Conservation (phyloP, 2,797 vertebrate species). For the Steatocranus sp. region DNA sequence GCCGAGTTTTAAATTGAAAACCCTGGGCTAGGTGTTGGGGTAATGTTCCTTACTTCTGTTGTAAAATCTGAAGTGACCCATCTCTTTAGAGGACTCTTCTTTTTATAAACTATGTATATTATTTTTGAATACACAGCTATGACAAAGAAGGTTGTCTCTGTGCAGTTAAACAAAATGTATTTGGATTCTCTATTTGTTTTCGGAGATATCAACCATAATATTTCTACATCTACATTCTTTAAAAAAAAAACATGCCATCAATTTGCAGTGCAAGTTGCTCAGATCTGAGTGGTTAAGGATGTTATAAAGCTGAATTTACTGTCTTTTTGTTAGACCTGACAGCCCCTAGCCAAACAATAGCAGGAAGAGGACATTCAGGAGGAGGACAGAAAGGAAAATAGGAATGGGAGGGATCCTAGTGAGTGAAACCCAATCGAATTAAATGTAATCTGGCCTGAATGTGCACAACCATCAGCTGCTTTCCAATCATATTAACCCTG, state of each 20-base stretch:
- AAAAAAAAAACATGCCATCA: background rate
- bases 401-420: conserved; percentile 40
- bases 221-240: background rate
- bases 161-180: background rate
- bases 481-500: conserved; percentile 89
- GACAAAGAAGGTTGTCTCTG: background rate
- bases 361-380: conserved; percentile 31
- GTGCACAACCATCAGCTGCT: conserved; percentile 86
- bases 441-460: conserved; percentile 90
- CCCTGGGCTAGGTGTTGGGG: background rate
- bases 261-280: background rate
- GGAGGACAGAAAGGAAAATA: background rate
- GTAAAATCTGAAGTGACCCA: background rate
- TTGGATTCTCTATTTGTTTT: background rate
- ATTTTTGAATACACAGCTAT: background rate
- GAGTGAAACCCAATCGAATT: conserved; percentile 85
- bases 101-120: background rate
- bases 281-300: conserved; percentile 2
- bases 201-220: background rate
- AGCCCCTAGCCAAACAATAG: conserved; percentile 34
- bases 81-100: background rate
- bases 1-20: background rate
- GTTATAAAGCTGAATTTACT: conserved; percentile 2
- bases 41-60: background rate
- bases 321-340: conserved; percentile 21